phyloP scores from a whole-genome alignment of 2,113 vertebrate species.

The Odontophorus gujanensis region DNA sequence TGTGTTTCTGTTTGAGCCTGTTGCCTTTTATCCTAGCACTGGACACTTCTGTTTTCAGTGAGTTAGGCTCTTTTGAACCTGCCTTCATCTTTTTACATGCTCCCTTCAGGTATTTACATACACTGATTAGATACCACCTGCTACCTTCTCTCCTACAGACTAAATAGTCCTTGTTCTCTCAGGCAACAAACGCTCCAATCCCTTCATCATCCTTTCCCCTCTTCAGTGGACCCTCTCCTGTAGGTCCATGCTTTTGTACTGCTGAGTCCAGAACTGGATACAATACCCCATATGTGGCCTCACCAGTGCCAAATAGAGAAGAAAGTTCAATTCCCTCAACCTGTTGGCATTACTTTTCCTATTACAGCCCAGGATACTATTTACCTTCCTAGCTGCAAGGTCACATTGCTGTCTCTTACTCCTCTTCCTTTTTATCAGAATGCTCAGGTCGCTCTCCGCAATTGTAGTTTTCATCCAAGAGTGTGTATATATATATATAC shows the following conservation, averaged over 20 bases:
- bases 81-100: background rate
- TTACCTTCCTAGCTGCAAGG: no score
- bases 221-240: background rate
- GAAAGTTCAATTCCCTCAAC: no score
- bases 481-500: no score
- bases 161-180: background rate
- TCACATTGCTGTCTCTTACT: no score
- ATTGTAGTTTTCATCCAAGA: background rate
- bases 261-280: background rate
- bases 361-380: no score
- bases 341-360: no score
- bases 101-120: background rate
- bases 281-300: background rate
- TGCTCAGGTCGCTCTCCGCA: background rate
- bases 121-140: background rate
- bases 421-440: no score
- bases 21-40: background rate
- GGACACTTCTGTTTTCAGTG: background rate
- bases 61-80: background rate
- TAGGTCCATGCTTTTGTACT: background rate
- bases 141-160: background rate
- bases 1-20: background rate
- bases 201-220: background rate
- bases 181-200: background rate
- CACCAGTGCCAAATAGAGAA: background rate